phyloP scores from a whole-genome alignment of 1,140 invertebrate genomes.

The Hestina assimilis region DNA sequence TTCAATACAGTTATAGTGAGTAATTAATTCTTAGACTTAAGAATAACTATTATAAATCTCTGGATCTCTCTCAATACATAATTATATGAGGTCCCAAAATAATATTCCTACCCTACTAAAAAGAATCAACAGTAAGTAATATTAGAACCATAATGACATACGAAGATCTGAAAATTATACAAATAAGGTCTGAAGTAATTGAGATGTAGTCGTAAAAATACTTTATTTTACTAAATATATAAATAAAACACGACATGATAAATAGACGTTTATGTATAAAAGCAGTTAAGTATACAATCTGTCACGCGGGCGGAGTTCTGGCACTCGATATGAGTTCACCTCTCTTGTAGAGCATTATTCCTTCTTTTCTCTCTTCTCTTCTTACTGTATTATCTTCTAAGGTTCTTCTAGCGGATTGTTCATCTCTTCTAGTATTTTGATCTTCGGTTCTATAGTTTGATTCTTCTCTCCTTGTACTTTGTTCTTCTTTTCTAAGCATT shows the following conservation, averaged over 20 bases:
- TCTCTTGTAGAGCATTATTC: conserved; percentile 85
- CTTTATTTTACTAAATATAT: conserved; percentile 28
- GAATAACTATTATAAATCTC: no score
- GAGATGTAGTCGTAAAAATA: conserved; percentile 13
- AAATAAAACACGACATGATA: conserved; percentile 56
- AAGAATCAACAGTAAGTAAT: no score
- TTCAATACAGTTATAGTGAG: no score
- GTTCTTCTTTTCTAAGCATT: conserved; percentile 42
- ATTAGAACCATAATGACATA: no score
- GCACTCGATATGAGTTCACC: conserved; percentile 89
- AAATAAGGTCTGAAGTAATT: neutral
- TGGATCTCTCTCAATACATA: no score
- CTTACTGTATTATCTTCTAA: conserved; percentile 30
- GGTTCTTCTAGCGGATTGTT: conserved; percentile 19
- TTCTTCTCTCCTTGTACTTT: conserved; percentile 63
- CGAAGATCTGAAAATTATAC: neutral
- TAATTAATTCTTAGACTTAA: no score
- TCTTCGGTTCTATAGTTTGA: conserved; percentile 31
- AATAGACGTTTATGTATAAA: conserved; percentile 74
- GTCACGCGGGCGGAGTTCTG: conserved; percentile 72
- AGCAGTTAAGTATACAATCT: conserved; percentile 50
- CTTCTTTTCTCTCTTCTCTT: conserved; percentile 51
- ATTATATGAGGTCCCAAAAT: no score
- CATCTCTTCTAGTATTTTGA: conserved; percentile 1
- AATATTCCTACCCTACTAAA: no score